Evolutionary conservation across 1,140 invertebrate species (phyloP).

Genomic region (Drosophila jambulina): DNA sequence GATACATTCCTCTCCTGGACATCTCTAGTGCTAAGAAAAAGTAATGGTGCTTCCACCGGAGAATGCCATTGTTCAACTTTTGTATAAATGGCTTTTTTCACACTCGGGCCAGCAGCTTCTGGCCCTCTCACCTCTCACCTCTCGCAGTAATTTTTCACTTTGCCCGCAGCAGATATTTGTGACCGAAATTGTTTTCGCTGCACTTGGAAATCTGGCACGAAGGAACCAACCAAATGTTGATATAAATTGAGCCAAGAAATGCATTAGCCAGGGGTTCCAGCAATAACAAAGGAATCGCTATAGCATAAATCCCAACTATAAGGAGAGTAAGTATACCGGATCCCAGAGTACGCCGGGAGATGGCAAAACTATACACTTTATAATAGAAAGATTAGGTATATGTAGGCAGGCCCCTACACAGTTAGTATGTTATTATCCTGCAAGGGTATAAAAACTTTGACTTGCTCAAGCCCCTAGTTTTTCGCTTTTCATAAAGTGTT

Average conservation of each 20-base stretch:
- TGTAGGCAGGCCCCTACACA: not conserved
- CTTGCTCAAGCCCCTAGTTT: not conserved
- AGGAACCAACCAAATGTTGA: not conserved
- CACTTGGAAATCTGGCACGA: slow-evolving; percentile 5
- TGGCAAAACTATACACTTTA: not conserved
- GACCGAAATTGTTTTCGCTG: slow-evolving; percentile 33
- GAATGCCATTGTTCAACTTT: slow-evolving; percentile 23
- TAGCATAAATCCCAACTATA: not conserved
- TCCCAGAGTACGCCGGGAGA: not conserved
- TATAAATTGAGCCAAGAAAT: slow-evolving; percentile 26
- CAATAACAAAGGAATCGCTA: not conserved
- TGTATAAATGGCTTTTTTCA: slow-evolving; percentile 34
- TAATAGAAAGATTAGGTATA: not conserved
- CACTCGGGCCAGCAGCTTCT: slow-evolving; percentile 11
- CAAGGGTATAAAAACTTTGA: slow-evolving; percentile 12
- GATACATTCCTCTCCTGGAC: not conserved
- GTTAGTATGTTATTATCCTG: slow-evolving; percentile 3
- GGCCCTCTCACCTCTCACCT: slow-evolving; percentile 19
- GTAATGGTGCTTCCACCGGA: not conserved
- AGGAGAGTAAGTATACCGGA: not conserved
- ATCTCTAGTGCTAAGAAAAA: not conserved
- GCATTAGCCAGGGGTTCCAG: slow-evolving; percentile 24
- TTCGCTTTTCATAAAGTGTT: not conserved
- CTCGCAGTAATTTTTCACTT: slow-evolving; percentile 33
- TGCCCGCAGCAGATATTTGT: slow-evolving; percentile 20